These are phyloP conservation scores for Myripristis murdjan DNA, from an alignment of 2,797 vertebrate species.

Conservation along the genomic window DNA sequence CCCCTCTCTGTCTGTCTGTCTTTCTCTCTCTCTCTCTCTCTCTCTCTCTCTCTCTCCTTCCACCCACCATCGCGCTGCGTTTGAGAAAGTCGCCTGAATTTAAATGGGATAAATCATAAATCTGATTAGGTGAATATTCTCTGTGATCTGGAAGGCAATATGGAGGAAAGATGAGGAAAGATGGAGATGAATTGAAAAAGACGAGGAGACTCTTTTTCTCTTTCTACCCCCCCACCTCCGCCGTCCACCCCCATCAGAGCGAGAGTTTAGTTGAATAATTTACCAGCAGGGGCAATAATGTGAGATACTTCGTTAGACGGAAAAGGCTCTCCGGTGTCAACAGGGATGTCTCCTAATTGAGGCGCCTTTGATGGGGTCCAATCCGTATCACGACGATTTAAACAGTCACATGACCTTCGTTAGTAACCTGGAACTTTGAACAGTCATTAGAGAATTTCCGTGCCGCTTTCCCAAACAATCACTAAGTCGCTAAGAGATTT, in stretches of 20 bases:
- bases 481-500: conserved; percentile 33
- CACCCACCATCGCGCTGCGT: conserved; percentile 69
- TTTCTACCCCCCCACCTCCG: conserved; percentile 20
- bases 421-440: conserved; percentile 28
- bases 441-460: conserved; percentile 32
- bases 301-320: conserved; percentile 76
- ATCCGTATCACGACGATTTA: conserved; percentile 57
- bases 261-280: conserved; percentile 81
- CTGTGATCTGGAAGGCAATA: conserved; percentile 83
- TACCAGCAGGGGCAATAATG: conserved; percentile 71
- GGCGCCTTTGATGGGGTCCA: conserved; percentile 69
- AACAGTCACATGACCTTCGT: conserved; percentile 39
- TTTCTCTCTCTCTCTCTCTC: conserved; percentile 41
- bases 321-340: conserved; percentile 70
- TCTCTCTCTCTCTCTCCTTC: conserved; percentile 46
- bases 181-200: conserved; percentile 84
- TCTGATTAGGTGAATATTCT: conserved; percentile 86
- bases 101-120: conserved; percentile 88
- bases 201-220: conserved; percentile 67
- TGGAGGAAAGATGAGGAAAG: conserved; percentile 78
- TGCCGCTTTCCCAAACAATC: conserved; percentile 29
- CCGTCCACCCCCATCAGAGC: conserved; percentile 42
- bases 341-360: conserved; percentile 70
- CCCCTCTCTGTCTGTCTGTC: conserved; percentile 51
- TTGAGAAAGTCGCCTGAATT: conserved; percentile 83